Conservation (phyloP, 1,140 invertebrate species). For the Caenorhabditis elegans region WBcel235 BX284606.5:4732501-4733000, state of each 20-base stretch:
- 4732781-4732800: neutral
- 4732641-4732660: neutral
- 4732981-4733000: neutral
- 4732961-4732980: neutral
- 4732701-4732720: neutral
- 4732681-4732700: constrained; percentile 26
- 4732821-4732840: neutral
- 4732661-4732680: constrained; percentile 18
- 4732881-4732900: neutral
- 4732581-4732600: neutral
- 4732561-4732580: constrained; percentile 15
- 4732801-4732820: neutral
- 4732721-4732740: constrained; percentile 8
- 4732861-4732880: neutral
- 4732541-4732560: constrained; percentile 29
- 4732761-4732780: constrained; percentile 14
- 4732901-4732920: neutral
- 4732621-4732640: neutral
- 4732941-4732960: neutral
- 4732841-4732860: neutral
- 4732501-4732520: constrained; percentile 23
- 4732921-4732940: neutral
- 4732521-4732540: constrained; percentile 16
- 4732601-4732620: neutral
- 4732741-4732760: neutral